These are phyloP conservation scores for Hemicordylus capensis DNA, from an alignment of 2,113 vertebrate genomes.

Conservation along the genomic window DNA sequence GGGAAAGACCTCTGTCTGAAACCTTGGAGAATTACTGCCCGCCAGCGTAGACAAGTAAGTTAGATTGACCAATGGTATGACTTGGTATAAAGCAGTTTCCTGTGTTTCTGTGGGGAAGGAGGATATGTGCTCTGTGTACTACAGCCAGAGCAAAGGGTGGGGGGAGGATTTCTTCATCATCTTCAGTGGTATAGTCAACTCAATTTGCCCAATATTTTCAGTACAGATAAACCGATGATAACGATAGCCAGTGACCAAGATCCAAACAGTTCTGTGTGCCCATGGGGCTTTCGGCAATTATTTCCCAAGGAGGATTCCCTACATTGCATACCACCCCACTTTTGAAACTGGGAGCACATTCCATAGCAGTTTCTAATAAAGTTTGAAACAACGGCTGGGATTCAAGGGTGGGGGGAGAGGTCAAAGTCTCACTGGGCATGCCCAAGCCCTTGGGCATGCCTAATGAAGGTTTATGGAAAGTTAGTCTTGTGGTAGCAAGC, in stretches of 20 bases:
- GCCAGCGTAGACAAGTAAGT: too few species aligned
- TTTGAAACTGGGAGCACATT: neutral
- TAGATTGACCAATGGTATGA: too few species aligned
- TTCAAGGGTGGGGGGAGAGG: neutral
- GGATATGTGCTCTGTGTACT: neutral
- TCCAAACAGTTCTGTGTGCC: neutral
- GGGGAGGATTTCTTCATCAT: neutral
- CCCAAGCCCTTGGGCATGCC: neutral
- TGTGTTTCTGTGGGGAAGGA: too few species aligned
- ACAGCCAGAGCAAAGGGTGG: neutral
- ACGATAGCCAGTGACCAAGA: neutral
- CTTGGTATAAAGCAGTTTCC: too few species aligned
- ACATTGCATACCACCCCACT: neutral
- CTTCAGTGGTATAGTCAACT: neutral
- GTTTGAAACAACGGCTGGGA: neutral
- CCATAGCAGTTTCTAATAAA: neutral
- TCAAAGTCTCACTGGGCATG: neutral
- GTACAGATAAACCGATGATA: neutral
- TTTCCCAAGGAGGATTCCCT: neutral
- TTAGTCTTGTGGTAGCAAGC: too few species aligned
- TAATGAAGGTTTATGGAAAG: too few species aligned
- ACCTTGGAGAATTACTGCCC: too few species aligned
- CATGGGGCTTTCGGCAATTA: neutral
- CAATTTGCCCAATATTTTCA: neutral
- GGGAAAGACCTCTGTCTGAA: too few species aligned